phyloP scores from a whole-genome alignment of 30 jellyfish, hydroid and myxozoan genomes.

The Hydra vulgaris region DNA sequence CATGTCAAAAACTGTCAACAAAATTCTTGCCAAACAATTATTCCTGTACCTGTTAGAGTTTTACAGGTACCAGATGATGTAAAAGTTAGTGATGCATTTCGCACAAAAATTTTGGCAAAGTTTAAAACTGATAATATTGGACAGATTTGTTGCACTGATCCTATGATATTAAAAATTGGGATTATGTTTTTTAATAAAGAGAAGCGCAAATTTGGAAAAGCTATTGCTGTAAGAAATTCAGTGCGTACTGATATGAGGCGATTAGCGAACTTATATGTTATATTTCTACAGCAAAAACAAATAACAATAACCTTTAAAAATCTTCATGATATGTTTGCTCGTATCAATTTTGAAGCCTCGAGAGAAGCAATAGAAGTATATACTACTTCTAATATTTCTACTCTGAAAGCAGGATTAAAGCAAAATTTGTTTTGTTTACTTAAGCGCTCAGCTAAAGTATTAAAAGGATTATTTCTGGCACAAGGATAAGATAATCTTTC shows the following conservation, averaged over 20 bases:
- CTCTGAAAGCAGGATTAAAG: too few species aligned
- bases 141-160: neutral
- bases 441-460: neutral
- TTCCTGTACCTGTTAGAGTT: conserved; percentile 2
- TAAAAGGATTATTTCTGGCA: conserved; percentile 15
- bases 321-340: conserved; percentile 11
- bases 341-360: conserved; percentile 10
- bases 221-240: conserved; percentile 4
- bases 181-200: neutral
- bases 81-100: conserved; percentile 11
- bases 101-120: neutral
- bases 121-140: conserved; percentile 11
- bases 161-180: conserved; percentile 8
- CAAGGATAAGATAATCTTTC: neutral
- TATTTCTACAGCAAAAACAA: neutral
- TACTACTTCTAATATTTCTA: neutral
- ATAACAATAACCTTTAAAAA: neutral
- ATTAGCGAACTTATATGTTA: conserved; percentile 1
- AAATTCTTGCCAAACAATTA: conserved; percentile 8
- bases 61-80: conserved; percentile 5
- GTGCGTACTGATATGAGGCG: conserved; percentile 28
- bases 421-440: conserved; percentile 9
- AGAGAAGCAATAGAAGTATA: conserved; percentile 19
- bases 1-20: conserved; percentile 15
- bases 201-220: conserved; percentile 11